phyloP scores from a whole-genome alignment of 2,113 vertebrate genomes.

The Bufo bufo region DNA sequence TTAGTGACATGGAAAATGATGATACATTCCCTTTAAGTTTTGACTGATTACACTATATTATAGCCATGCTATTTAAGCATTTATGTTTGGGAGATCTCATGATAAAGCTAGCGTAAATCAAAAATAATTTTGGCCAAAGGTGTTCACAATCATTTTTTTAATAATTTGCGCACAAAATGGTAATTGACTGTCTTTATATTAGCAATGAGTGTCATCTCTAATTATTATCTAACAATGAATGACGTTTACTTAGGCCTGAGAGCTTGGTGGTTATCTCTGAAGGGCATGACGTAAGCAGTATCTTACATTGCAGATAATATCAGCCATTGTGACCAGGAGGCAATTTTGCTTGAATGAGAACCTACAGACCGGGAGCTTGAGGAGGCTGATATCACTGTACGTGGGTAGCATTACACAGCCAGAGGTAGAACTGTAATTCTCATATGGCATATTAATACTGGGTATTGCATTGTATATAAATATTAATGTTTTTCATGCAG shows the following conservation, averaged over 20 bases:
- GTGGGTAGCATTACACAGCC: neutral
- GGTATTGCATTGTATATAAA: constrained; percentile 7
- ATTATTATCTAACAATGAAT: too few species aligned
- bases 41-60: too few species aligned
- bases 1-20: too few species aligned
- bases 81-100: too few species aligned
- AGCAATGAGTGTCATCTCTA: too few species aligned
- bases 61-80: too few species aligned
- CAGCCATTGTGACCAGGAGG: constrained; percentile 10
- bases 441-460: constrained; percentile 9
- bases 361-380: constrained; percentile 1
- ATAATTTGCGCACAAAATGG: neutral
- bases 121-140: too few species aligned
- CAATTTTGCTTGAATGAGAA: constrained; percentile 6
- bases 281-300: neutral
- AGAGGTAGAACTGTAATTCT: constrained; percentile 2
- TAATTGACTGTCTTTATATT: too few species aligned
- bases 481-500: constrained; percentile 29
- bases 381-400: neutral
- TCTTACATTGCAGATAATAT: constrained; percentile 15
- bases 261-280: neutral
- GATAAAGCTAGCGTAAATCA: too few species aligned
- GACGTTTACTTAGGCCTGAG: neutral
- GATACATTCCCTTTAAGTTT: too few species aligned
- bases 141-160: too few species aligned